Conservation (phyloP, 1,140 invertebrate genomes). For the Plodia interpunctella region DNA sequence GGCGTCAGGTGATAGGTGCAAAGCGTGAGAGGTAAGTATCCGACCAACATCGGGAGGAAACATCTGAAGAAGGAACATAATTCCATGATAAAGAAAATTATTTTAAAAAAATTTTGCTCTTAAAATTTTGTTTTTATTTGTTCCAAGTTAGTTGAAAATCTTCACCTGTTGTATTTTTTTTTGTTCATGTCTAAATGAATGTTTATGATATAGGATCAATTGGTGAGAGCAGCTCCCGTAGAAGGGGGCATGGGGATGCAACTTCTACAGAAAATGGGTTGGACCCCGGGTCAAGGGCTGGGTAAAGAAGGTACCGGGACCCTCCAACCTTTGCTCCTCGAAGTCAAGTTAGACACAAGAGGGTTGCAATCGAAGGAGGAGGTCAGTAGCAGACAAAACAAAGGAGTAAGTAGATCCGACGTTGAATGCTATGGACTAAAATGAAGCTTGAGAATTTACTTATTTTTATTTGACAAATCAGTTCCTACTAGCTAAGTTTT, state of each 20-base stretch:
- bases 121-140: conserved; percentile 1
- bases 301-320: conserved; percentile 96
- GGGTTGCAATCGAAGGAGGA: conserved; percentile 88
- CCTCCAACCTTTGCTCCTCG: conserved; percentile 90
- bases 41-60: conserved; percentile 1
- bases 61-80: background rate
- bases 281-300: conserved; percentile 96
- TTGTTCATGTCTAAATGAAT: conserved; percentile 5
- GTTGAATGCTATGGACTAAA: background rate
- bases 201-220: conserved; percentile 84
- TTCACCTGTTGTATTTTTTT: background rate
- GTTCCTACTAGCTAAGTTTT: too few species aligned
- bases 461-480: too few species aligned
- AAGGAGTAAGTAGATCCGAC: conserved; percentile 41
- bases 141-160: conserved; percentile 12
- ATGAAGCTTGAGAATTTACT: too few species aligned
- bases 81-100: background rate
- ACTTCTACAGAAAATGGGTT: conserved; percentile 98
- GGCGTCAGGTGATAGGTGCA: conserved; percentile 49
- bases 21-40: conserved; percentile 60
- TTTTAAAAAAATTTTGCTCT: background rate
- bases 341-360: conserved; percentile 96
- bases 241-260: conserved; percentile 96
- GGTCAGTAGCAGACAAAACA: conserved; percentile 48
- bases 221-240: conserved; percentile 89